Evolutionary conservation across 2,113 vertebrate species (phyloP), one percentile per base, ranked within the genome.

Genomic region (Ameiurus melas): DNA sequence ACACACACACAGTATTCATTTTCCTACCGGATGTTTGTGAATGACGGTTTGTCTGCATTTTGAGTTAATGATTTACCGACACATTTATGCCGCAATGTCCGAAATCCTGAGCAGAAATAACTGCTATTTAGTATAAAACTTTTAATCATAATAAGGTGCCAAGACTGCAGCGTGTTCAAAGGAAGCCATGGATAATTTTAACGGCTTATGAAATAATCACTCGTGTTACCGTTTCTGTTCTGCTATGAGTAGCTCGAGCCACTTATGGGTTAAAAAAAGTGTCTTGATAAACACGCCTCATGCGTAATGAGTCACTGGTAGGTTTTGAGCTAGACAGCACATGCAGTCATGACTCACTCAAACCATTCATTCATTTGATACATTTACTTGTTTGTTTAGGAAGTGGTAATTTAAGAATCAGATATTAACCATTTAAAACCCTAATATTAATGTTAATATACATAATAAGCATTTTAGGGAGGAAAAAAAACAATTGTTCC

Each of bases 21-120:
- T 81, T 81, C 79, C 19, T 58, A 82, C 19, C 4, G 53, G 55
- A 58, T 58, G 55, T 36, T 82, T 82, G 30, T 82, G 79, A 81
- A 33, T 81, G 79, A 58, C 53, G 1, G 27, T 27, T 27, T 5
- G 6, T 81, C 30, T 36, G 17, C 27, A 36, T 58, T 60, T 36
- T 14, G 30, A 36, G 36, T 36, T 1, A 1, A 57, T 53, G 51
- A 30, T 55, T 17, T 53, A 3, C 27, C 16, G 47, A 27, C 9
- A 27, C 47, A 30, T 79, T 80, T 80, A 0, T 30, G 51, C 16
- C 19, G 27, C 51, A 53, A 30, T 30, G 30, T 79, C 27, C 14
- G 5, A 19, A n/a, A 79, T n/a, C 7, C 43, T 27, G 73, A 51
- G 39, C 39, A 39, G 9, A 43, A 47, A 75, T 43, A 75, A 47